Percentiles rank a stretch among this genome's conserved stretches.
Conservation (phyloP, 2,888 invertebrate species). For the Serrognathus titanus region DNA sequence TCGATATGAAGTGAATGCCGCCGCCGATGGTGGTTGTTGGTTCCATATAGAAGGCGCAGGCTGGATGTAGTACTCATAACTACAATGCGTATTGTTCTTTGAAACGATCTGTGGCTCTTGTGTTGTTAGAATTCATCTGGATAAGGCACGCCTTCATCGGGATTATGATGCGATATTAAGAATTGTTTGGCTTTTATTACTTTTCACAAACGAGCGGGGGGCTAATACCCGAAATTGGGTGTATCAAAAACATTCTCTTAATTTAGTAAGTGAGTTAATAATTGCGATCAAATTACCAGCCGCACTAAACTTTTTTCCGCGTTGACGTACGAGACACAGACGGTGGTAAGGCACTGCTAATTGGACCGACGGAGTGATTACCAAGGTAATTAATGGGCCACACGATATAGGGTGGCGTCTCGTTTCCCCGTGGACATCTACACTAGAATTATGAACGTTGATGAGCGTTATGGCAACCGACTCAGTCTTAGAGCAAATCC, state of each 20-base stretch:
- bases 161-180: conserved; percentile 32
- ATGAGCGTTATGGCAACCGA: too few relatives aligned
- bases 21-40: conserved; percentile 2
- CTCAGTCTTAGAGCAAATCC: too few relatives aligned
- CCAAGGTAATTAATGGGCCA: conserved; percentile 44
- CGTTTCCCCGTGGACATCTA: conserved; percentile 30
- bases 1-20: conserved; percentile 5
- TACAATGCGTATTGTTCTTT: conserved; percentile 31
- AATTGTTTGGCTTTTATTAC: too few relatives aligned
- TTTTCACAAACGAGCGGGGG: too few relatives aligned
- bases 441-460: conserved; percentile 28
- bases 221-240: too few relatives aligned
- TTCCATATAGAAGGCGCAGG: neutral
- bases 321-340: conserved; percentile 9
- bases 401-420: conserved; percentile 33
- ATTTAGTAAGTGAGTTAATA: neutral
- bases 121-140: conserved; percentile 36
- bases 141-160: conserved; percentile 37
- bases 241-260: too few relatives aligned
- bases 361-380: conserved; percentile 41
- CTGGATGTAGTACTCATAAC: conserved; percentile 13
- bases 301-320: neutral
- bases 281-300: neutral
- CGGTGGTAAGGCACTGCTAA: conserved; percentile 33
- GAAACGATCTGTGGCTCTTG: conserved; percentile 22